Base-by-base conservation (phyloP, 2,113 vertebrate genomes). In the Alexandromys fortis region DNA sequence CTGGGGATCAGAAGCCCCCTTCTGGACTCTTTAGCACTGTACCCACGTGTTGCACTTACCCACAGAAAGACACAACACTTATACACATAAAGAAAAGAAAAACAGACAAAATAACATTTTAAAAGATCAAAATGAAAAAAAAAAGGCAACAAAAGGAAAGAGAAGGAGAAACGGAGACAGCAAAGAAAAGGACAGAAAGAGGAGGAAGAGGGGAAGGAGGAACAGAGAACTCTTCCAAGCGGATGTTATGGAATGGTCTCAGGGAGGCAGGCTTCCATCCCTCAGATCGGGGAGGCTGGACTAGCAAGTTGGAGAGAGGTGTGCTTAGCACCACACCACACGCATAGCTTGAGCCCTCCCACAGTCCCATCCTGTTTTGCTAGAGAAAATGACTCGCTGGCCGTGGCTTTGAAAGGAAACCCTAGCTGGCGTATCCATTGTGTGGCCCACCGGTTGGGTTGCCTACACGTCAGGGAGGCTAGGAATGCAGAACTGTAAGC, bases 101-200 rank as follows among this genome's bases (percentile, higher is more conserved):
- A 38, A 83, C 28, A 42, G 42, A 30, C 21, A 30, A 61, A 61
- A 61, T 28, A 28, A 83, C 7, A 38, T 82, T n/a, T 68, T 73
- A 8, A 30, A 13, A 26, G 24, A 67, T 30, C 17, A 3, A 68
- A 55, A 35, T n/a, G 45, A 90, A 86, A 81, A 42, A 81, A 42
- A 47, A 49, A 49, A 19, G 73, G 65, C 35, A 77, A 52, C 7
- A 65, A 24, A 65, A 38, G 19, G 28, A n/a, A 38, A 42, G 30
- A 42, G n/a, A 55, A 49, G 65, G 30, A 55, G 38, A 42, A 78
- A 28, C 52, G 19, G n/a, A 13, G 2, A 4, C 33, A 33, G 65
- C 16, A 30, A 47, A 5, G 9, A 9, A 38, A 19, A 52, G 28
- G 14, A 12, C 5, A 33, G 2, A 2, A 1, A 0, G 0, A 28